Percentiles rank a stretch among this genome's conserved stretches.
These are phyloP conservation scores for Vesta saturnalis DNA, from an alignment of 2,888 invertebrate genomes.

Conservation along the genomic window DNA sequence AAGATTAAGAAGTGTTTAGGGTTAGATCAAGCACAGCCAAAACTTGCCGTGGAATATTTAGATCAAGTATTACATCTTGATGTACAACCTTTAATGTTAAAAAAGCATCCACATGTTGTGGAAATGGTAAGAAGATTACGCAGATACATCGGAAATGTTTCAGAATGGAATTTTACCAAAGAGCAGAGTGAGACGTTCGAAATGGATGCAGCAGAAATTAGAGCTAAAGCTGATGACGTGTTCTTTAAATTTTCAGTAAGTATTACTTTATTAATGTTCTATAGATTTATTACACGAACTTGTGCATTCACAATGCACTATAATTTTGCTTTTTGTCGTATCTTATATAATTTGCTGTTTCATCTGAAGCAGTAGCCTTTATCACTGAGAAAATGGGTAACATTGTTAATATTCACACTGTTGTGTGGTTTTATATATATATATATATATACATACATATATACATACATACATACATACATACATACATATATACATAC, in stretches of 20 bases:
- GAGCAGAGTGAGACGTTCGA: conserved; percentile 72
- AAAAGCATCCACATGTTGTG: conserved; percentile 82
- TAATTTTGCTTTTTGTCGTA: too few species aligned
- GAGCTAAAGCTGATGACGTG: conserved; percentile 73
- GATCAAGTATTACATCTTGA: conserved; percentile 69
- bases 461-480: too few species aligned
- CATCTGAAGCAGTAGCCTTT: too few species aligned
- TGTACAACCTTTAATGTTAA: conserved; percentile 78
- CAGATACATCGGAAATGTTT: conserved; percentile 81
- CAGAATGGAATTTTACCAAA: conserved; percentile 74
- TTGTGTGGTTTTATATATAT: too few species aligned
- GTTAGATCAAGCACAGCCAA: conserved; percentile 76
- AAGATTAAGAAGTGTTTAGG: conserved; percentile 74
- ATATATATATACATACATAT: too few species aligned
- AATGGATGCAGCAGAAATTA: conserved; percentile 74
- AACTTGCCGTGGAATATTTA: conserved; percentile 75
- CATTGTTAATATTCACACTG: too few species aligned
- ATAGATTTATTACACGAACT: too few species aligned
- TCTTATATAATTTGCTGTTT: too few species aligned
- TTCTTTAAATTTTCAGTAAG: conserved; percentile 68
- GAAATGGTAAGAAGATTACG: conserved; percentile 80
- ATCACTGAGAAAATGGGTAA: too few species aligned
- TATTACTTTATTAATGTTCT: too few species aligned
- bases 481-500: too few species aligned
- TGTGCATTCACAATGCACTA: too few species aligned